phyloP scores from a whole-genome alignment of 2,888 invertebrate species.

The Agrotis exclamationis region DNA sequence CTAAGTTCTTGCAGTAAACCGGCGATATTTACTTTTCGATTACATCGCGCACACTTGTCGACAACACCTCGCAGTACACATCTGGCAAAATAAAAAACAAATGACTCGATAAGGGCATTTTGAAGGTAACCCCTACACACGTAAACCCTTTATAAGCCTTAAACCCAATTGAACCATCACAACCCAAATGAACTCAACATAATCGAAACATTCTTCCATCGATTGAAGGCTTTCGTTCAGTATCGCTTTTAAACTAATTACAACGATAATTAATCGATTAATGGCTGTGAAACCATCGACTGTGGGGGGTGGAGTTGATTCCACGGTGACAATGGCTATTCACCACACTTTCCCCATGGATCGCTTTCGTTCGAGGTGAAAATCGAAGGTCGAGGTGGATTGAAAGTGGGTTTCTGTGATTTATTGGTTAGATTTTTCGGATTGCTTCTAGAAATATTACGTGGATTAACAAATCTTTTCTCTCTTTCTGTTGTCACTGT shows the following conservation, averaged over 20 bases:
- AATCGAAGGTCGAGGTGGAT: constrained; percentile 37
- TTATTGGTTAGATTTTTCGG: constrained; percentile 4
- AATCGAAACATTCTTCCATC: not conserved
- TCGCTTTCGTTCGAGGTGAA: constrained; percentile 65
- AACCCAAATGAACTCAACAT: not conserved
- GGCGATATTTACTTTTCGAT: too few species aligned
- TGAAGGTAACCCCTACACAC: not conserved
- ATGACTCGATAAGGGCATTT: not conserved
- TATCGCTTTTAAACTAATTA: constrained; percentile 39
- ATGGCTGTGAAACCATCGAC: constrained; percentile 60
- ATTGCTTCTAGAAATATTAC: not conserved
- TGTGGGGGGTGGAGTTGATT: constrained; percentile 47
- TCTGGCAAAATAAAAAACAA: not conserved
- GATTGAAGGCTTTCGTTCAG: constrained; percentile 23
- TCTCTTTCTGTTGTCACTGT: too few species aligned
- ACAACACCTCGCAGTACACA: too few species aligned
- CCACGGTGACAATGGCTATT: constrained; percentile 64
- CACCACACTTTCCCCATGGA: constrained; percentile 70
- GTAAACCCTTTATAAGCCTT: not conserved
- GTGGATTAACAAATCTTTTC: too few species aligned
- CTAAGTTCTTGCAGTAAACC: too few species aligned
- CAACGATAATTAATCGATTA: constrained; percentile 52
- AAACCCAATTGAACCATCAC: not conserved
- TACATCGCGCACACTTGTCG: too few species aligned
- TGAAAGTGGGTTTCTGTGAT: constrained; percentile 43